Conservation (phyloP, 92 coral and sea anemone genomes). For the Anthopleura xanthogrammica region DNA sequence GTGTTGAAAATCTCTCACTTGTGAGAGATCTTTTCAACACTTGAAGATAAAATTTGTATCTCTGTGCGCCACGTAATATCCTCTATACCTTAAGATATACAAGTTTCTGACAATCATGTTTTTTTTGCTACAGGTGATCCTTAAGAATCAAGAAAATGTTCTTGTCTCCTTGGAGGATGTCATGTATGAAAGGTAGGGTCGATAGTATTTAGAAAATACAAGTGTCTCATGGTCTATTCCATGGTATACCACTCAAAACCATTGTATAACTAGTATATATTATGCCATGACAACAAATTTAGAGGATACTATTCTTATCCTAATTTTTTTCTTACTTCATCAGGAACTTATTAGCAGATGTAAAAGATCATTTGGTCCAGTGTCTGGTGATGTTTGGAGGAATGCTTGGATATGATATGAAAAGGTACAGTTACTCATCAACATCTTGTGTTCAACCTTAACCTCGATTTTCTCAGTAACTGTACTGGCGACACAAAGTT, state of each 20-base stretch:
- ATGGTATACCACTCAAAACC: not conserved
- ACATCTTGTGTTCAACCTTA: not conserved
- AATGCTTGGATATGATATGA: constrained; percentile 80
- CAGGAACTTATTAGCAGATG: constrained; percentile 66
- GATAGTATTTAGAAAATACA: too few species aligned
- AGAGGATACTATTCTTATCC: too few species aligned
- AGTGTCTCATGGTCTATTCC: not conserved
- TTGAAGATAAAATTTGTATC: too few species aligned
- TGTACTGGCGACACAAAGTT: too few species aligned
- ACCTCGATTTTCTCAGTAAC: too few species aligned
- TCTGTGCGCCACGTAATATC: too few species aligned
- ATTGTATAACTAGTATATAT: not conserved
- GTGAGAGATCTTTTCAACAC: too few species aligned
- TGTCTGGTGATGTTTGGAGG: constrained; percentile 84
- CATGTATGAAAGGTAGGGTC: constrained; percentile 71
- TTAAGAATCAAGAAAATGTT: constrained; percentile 72
- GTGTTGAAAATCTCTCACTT: too few species aligned
- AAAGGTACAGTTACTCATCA: constrained; percentile 51
- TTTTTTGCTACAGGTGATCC: constrained; percentile 45
- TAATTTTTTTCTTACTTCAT: not conserved
- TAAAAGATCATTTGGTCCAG: constrained; percentile 80
- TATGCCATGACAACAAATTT: too few species aligned
- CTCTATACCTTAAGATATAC: too few species aligned
- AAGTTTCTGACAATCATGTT: not conserved
- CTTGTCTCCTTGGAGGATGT: constrained; percentile 70